Evolutionary conservation across 2,113 vertebrate genomes (phyloP), one percentile per base, ranked within the genome.

Genomic region (Hyperopisus bebe): DNA sequence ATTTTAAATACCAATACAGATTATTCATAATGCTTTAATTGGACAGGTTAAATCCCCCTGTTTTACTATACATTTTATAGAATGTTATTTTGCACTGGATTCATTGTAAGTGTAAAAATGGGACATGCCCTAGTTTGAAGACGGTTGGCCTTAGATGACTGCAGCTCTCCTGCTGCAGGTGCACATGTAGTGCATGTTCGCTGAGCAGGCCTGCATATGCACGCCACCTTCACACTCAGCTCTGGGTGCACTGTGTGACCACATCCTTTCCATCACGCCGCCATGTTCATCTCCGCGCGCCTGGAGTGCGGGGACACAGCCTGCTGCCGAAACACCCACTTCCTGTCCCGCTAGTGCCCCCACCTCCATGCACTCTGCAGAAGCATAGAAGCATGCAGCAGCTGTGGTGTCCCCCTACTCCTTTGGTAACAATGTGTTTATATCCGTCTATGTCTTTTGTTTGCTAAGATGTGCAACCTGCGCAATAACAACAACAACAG

Each of bases 181-280:
- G 77, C 6, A n/a, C 31, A 24, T 62, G 50, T 44, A 88, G 74
- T 17, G 66, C 62, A 77, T 24, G 0, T 3, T 11, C 15, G 7
- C 62, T 19, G 88, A 2, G 7, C 44, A 58, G 3, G 87, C 9
- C 19, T 55, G 48, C 17, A 77, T 66, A 35, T 44, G 62, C 46
- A 46, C 15, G 19, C 15, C 35, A 50, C 74, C 70, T 55, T 24
- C 48, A 1, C 74, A 11, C 48, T 53, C 31, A 19, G 86, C 13
- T 10, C 46, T 4, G 15, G 46, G 46, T 35, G 85, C 70, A 8
- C 39, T 39, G 46, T 62, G 91, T 9, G 88, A 94, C 94, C 95
- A 95, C 95, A 93, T 95, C 94, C 94, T 93, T 90, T 87, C 62
- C 87, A 42, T 77, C 88, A 88, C 90, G 80, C 39, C 8, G 87